Evolutionary conservation across 2,888 invertebrate genomes (phyloP).

Genomic region (Limnephilus rhombicus): DNA sequence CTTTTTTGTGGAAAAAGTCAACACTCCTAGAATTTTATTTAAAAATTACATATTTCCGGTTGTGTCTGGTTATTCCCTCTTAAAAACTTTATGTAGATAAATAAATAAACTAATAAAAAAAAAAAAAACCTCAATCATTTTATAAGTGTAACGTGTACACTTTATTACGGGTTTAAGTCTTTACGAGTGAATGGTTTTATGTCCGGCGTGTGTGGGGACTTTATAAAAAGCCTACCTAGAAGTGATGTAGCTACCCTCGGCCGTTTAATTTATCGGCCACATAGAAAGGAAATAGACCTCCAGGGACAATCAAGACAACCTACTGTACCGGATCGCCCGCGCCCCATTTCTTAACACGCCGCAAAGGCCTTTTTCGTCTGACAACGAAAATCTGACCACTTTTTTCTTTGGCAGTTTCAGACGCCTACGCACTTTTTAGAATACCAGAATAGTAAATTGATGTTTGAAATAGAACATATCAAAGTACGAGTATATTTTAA

Average conservation of each 20-base stretch:
- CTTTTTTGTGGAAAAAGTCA: too few relatives aligned
- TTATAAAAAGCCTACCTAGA: background rate
- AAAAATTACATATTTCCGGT: too few relatives aligned
- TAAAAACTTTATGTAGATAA: too few relatives aligned
- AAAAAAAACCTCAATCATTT: background rate
- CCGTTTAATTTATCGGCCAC: constrained; percentile 24
- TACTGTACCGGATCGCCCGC: background rate
- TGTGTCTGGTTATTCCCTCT: too few relatives aligned
- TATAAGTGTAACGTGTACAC: background rate
- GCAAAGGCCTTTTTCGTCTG: background rate
- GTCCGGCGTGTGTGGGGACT: background rate
- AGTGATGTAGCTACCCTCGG: background rate
- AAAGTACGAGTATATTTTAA: background rate
- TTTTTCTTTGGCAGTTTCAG: background rate
- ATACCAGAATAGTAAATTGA: background rate
- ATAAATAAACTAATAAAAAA: too few relatives aligned
- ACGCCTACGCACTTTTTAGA: background rate
- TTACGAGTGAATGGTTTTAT: background rate
- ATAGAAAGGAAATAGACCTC: constrained; percentile 21
- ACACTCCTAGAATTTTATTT: too few relatives aligned
- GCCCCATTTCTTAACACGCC: background rate
- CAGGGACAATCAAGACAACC: constrained; percentile 14
- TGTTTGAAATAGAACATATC: background rate
- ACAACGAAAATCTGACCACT: constrained; percentile 6
- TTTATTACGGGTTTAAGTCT: background rate